These are phyloP conservation scores for Thysanoteuthis rhombus DNA, from an alignment of 2,888 invertebrate species.

Conservation along the genomic window DNA sequence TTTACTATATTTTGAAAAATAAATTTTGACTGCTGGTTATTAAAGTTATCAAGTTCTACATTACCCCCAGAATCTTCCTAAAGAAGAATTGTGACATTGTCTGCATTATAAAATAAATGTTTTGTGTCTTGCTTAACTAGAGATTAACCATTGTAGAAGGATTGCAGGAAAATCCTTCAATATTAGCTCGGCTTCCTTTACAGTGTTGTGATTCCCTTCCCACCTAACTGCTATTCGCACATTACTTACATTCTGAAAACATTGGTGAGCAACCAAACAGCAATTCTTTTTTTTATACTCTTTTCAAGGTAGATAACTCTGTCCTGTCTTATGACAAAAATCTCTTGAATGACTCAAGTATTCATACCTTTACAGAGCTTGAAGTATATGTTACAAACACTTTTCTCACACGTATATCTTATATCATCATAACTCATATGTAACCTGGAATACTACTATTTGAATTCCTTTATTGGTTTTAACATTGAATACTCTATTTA, in stretches of 20 bases:
- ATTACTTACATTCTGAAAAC: background rate
- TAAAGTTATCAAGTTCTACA: background rate
- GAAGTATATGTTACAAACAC: background rate
- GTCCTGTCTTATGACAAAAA: background rate
- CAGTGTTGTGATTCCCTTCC: background rate
- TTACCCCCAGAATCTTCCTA: background rate
- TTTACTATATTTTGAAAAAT: background rate
- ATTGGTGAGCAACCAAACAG: background rate
- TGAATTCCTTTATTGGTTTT: too few relatives aligned
- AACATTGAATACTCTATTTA: too few relatives aligned
- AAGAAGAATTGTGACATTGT: background rate
- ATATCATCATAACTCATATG: too few relatives aligned
- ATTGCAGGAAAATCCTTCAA: background rate
- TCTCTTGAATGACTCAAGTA: background rate
- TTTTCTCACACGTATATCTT: background rate
- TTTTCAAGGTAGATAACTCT: background rate
- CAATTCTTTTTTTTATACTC: background rate
- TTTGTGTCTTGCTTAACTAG: background rate
- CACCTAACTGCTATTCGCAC: background rate
- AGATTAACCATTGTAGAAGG: background rate
- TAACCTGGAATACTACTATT: too few relatives aligned
- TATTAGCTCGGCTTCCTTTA: background rate
- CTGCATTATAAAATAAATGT: background rate
- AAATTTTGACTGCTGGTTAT: background rate
- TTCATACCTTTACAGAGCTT: background rate